Evolutionary conservation across 1,140 invertebrate species (phyloP), one percentile per base, ranked within the genome.

Genomic region (Phthorimaea operculella): DNA sequence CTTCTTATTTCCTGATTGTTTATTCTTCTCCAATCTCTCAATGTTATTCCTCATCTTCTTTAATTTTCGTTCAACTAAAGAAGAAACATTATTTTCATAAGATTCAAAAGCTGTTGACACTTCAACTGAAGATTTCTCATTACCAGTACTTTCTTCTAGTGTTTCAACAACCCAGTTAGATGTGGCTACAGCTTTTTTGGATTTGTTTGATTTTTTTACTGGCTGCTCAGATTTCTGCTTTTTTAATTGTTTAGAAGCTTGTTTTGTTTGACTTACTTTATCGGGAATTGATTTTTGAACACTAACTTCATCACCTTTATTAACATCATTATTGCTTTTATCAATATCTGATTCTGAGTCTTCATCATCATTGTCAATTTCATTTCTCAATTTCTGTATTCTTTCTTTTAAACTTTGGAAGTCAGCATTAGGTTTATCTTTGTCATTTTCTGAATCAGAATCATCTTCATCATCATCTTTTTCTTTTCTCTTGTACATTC

Each of bases 51-150:
- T 73, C 60, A 90, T 48, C 52, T 72, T 70, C 33, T 87, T 76
- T 15, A 88, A 63, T 72, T 89, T 90, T 17, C 74, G 79, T 21
- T 79, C 63, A 44, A 88, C 74, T 76, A 87, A 87, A 57, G 83
- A 62, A 53, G 85, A 74, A 9, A 92, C 45, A 52, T 87, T 87
- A 34, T 86, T 83, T 63, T 92, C 88, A 21, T 87, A 80, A 17
- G 76, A 73, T 50, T 91, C 86, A 77, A 90, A 90, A 10, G 88
- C 85, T 39, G 86, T 73, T 51, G 88, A 82, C 51, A 90, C 73
- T 57, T 76, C 70, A 59, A 69, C 58, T 52, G 56, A 53, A 44
- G 56, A 52, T 42, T 60, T 64, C 57, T 21, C 33, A 52, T 58
- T 10, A 64, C 66, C 64, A 56, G 56, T 52, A 57, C 53, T 59